A percentile compares a stretch with the other conserved stretches of the same genome.
phyloP scores from a whole-genome alignment of 23 tunicate species.

The Styela clava region DNA sequence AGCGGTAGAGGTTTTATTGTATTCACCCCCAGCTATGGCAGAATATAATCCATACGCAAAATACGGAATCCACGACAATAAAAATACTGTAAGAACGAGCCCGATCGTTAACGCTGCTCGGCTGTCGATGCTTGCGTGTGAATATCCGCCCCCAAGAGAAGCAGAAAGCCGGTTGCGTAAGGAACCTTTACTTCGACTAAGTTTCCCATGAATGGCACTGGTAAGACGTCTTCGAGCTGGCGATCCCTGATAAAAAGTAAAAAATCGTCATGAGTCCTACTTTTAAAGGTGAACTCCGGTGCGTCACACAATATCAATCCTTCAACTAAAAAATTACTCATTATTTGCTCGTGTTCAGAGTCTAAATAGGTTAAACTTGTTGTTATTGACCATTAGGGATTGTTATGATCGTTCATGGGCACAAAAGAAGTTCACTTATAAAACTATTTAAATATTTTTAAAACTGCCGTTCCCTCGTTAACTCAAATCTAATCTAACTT shows the following conservation, averaged over 20 bases:
- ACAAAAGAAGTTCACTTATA: too few species aligned
- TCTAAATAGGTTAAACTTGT: too few species aligned
- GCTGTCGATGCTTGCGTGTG: constrained; percentile 32
- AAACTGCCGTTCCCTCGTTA: constrained; percentile 1
- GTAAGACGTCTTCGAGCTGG: constrained; percentile 27
- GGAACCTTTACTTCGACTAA: not conserved
- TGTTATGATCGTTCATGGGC: too few species aligned
- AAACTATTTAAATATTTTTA: not conserved
- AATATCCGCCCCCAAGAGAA: not conserved
- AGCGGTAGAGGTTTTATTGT: constrained; percentile 15
- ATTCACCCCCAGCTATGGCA: constrained; percentile 4
- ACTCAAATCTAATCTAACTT: not conserved
- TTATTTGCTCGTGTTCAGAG: too few species aligned
- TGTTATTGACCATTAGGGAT: too few species aligned
- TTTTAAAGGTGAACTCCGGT: too few species aligned
- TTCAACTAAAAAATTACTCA: too few species aligned
- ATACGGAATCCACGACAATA: constrained; percentile 48
- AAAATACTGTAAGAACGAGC: constrained; percentile 34
- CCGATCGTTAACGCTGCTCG: constrained; percentile 43
- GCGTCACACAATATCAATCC: too few species aligned
- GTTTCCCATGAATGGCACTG: constrained; percentile 4
- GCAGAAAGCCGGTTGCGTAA: constrained; percentile 2
- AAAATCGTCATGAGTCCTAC: too few species aligned
- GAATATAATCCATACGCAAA: constrained; percentile 35
- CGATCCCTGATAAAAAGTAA: not conserved